A percentile compares a stretch with the other conserved stretches of the same genome.
phyloP scores from a whole-genome alignment of 2,113 vertebrate species.

The Pterocles orientalis region DNA sequence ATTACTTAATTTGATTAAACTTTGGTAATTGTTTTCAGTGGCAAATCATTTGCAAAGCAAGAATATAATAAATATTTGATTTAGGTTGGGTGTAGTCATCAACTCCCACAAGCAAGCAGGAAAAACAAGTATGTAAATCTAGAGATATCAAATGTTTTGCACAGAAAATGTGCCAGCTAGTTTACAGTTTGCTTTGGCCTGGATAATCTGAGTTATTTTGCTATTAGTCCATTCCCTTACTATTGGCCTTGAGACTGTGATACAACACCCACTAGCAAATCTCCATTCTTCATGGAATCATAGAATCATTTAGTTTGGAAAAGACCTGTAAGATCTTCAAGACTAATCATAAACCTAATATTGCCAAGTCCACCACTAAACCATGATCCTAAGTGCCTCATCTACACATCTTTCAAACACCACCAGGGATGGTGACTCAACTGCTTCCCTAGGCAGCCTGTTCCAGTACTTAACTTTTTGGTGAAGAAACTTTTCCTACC shows the following conservation, averaged over 20 bases:
- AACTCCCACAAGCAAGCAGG: background rate
- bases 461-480: too few species aligned
- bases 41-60: conserved; percentile 8
- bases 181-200: background rate
- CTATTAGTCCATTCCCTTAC: background rate
- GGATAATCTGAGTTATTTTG: background rate
- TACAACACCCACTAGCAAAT: background rate
- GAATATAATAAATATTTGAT: background rate
- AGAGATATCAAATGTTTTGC: background rate
- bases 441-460: too few species aligned
- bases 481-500: too few species aligned
- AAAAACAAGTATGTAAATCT: background rate
- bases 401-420: too few species aligned
- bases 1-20: background rate
- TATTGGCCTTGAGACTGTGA: background rate
- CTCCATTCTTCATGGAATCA: background rate
- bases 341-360: too few species aligned
- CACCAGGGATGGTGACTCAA: too few species aligned
- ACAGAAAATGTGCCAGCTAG: background rate
- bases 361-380: too few species aligned
- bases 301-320: too few species aligned
- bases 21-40: background rate
- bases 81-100: background rate
- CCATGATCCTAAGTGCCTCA: too few species aligned
- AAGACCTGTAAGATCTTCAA: too few species aligned